Evolutionary conservation across 2,888 invertebrate genomes (phyloP).

Genomic region (Strigamia transsilvanica): DNA sequence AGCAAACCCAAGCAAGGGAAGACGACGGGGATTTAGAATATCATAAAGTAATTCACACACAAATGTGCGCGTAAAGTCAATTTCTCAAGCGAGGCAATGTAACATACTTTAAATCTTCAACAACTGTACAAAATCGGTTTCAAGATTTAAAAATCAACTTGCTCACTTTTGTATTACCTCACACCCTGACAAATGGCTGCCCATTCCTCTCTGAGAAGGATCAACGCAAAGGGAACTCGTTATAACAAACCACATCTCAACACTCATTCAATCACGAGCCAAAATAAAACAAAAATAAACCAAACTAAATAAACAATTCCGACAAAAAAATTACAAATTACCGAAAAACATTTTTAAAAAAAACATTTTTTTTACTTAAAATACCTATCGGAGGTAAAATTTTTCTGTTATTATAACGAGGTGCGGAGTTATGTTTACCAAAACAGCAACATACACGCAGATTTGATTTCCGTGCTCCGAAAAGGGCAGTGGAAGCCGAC

Average conservation of each 20-base stretch:
- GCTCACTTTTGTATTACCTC: conserved; percentile 30
- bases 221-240: conserved; percentile 3
- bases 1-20: not conserved
- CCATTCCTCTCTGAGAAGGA: conserved; percentile 22
- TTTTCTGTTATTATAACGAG: not conserved
- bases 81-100: conserved; percentile 30
- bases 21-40: not conserved
- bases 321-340: not conserved
- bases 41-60: conserved; percentile 15
- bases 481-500: conserved; percentile 30
- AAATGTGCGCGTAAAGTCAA: conserved; percentile 14
- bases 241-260: not conserved
- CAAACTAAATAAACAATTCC: not conserved
- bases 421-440: conserved; percentile 2
- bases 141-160: conserved; percentile 26
- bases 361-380: not conserved
- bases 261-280: not conserved
- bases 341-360: not conserved
- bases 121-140: conserved; percentile 25
- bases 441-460: conserved; percentile 26
- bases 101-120: conserved; percentile 26
- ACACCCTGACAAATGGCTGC: conserved; percentile 30
- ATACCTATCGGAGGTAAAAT: not conserved
- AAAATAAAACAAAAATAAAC: not conserved
- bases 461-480: conserved; percentile 29